Conservation (phyloP, 92 coral and sea anemone genomes). For the Porites cylindrica region DNA sequence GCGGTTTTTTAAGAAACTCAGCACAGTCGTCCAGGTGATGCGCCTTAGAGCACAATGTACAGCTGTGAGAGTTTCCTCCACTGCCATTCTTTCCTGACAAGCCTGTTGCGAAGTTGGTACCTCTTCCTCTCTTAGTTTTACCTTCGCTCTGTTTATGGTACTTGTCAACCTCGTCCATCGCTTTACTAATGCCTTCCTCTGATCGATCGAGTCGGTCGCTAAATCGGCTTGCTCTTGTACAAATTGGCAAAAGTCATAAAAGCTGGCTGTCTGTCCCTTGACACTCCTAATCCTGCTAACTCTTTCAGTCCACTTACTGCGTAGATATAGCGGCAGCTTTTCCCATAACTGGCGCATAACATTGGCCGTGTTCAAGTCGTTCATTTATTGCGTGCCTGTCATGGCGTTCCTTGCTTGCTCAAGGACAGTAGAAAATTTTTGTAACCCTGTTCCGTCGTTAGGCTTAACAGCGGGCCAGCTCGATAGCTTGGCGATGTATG, state of each 20-base stretch:
- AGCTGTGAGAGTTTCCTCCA: not conserved
- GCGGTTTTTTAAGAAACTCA: constrained; percentile 60
- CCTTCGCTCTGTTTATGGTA: too few species aligned
- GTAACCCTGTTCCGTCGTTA: constrained; percentile 68
- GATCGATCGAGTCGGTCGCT: constrained; percentile 71
- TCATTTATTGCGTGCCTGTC: not conserved
- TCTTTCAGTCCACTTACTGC: constrained; percentile 67
- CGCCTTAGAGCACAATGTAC: constrained; percentile 46
- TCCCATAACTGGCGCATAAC: constrained; percentile 71
- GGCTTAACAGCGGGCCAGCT: constrained; percentile 69
- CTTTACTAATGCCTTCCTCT: constrained; percentile 25
- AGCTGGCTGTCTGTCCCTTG: constrained; percentile 52
- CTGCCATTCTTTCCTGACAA: too few species aligned
- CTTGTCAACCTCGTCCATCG: constrained; percentile 5
- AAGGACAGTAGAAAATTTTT: constrained; percentile 56
- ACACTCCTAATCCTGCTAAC: constrained; percentile 49
- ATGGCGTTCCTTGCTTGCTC: constrained; percentile 32
- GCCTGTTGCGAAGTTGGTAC: constrained; percentile 46
- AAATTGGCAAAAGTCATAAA: constrained; percentile 56
- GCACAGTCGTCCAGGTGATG: constrained; percentile 73
- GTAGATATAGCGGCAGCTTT: constrained; percentile 57
- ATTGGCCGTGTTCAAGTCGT: constrained; percentile 69
- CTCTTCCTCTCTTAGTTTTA: constrained; percentile 36
- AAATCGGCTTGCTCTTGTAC: constrained; percentile 69
- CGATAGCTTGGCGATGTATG: constrained; percentile 58